Evolutionary conservation across 2,113 vertebrate species (phyloP).

Genomic region (Saimiri boliviensis): DNA sequence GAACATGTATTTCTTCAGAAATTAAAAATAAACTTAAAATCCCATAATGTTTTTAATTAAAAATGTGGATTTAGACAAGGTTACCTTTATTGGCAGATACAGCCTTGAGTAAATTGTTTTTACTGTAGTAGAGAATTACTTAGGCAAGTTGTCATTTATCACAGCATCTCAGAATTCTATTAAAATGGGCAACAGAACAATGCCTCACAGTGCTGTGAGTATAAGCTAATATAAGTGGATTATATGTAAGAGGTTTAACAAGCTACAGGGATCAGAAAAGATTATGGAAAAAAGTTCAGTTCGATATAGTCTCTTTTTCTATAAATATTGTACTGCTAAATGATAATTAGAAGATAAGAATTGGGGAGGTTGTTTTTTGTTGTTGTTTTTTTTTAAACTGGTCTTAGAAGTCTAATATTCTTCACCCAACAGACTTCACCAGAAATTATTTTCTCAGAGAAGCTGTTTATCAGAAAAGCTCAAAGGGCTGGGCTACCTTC

Average conservation of each 20-base stretch:
- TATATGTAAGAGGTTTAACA: conserved; percentile 64
- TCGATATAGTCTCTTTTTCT: not conserved
- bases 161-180: conserved; percentile 54
- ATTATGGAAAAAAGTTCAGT: not conserved
- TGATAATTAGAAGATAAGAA: conserved; percentile 33
- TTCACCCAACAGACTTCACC: not conserved
- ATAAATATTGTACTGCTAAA: conserved; percentile 1
- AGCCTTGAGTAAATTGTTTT: conserved; percentile 14
- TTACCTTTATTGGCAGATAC: not conserved
- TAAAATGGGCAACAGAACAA: conserved; percentile 59
- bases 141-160: conserved; percentile 48
- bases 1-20: not conserved
- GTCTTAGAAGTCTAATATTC: not conserved
- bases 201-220: not conserved
- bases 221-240: conserved; percentile 63
- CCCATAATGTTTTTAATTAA: conserved; percentile 20
- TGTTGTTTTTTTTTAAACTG: not conserved
- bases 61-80: conserved; percentile 41
- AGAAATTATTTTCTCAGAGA: not conserved
- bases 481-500: not conserved
- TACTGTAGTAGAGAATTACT: conserved; percentile 39
- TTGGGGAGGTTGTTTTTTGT: not conserved
- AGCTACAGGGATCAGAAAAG: conserved; percentile 30
- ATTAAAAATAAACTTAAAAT: not conserved
- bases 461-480: not conserved